These are phyloP conservation scores for Danio jaintianensis DNA, from an alignment of 2,797 vertebrate genomes.

Conservation along the genomic window DNA sequence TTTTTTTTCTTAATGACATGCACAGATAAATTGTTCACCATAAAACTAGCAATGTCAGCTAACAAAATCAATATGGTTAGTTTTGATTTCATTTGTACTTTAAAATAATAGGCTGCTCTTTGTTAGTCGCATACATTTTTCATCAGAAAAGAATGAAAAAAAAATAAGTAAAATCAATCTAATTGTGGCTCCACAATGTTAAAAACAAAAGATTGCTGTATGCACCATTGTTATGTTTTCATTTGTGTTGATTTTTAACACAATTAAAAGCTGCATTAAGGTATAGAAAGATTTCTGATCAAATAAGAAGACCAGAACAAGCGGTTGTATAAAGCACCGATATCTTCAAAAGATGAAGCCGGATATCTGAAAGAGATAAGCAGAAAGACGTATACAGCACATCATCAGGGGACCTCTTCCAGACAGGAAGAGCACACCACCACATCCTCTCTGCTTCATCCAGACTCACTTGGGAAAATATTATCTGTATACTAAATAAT, in stretches of 20 bases:
- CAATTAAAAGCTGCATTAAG: background rate
- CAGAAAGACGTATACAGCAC: constrained; percentile 64
- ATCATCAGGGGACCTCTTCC: constrained; percentile 23
- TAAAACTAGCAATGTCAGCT: too few relatives aligned
- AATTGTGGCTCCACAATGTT: background rate
- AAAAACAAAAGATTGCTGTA: background rate
- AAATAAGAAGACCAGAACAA: background rate
- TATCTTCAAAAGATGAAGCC: constrained; percentile 6
- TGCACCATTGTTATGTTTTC: background rate
- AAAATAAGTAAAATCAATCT: background rate
- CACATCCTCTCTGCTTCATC: constrained; percentile 45
- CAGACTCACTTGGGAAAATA: constrained; percentile 24
- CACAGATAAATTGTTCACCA: too few relatives aligned
- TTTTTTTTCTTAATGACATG: too few relatives aligned
- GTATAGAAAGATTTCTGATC: constrained; percentile 43
- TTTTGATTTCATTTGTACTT: background rate
- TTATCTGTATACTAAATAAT: constrained; percentile 41
- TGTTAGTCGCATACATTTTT: constrained; percentile 28
- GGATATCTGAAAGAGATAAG: constrained; percentile 56
- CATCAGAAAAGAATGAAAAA: background rate
- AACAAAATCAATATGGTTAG: too few relatives aligned
- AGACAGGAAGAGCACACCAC: constrained; percentile 56
- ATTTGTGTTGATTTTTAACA: too few relatives aligned
- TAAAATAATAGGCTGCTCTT: constrained; percentile 32
- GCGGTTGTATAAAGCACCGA: constrained; percentile 4